Base-by-base conservation (phyloP, 2,113 vertebrate species). In the Oophaga pumilio region DNA sequence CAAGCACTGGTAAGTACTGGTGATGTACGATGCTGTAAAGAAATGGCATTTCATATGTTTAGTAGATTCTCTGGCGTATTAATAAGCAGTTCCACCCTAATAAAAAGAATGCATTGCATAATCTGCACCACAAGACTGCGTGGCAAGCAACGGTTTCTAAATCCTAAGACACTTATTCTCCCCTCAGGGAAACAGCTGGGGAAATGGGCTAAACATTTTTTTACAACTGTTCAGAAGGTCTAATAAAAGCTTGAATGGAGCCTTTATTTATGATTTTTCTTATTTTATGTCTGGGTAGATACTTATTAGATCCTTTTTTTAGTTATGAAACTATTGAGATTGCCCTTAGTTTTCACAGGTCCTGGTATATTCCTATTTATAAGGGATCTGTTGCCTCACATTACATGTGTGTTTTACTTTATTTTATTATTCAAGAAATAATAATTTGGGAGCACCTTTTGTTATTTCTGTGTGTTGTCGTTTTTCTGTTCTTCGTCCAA, bases 1-100 rank as follows among this genome's bases (percentile, higher is more conserved):
- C 95, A 90, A 91, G 94, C 91, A 91, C 95, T 28, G 95, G 95
- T 96, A 90, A 95, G 95, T 87, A 17, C 15, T 17, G 18, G 64
- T 1, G 13, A 13, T 50, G 13, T 24, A n/a, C 43, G 2, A 28
- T 43, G 79, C 28, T 68, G 33, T 43, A 33, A 33, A 14, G 57
- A 62, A 64, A 7, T 53, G 15, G 33, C 18, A 12, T 2, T 69
- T 18, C 9, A 69, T 43, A 9, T 66, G 62, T 52, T 24, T 50
- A 52, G 20, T 17, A 60, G 24, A 18, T 24, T 17, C 49, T 49
- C 4, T 57, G 14, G 6, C 43, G 14, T 73, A 49, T 49, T 43
- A 73, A 17, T 20, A 15, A 20, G 5, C 69, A 43, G 28, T 73
- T 73, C 69, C 69, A 43, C 17, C 28, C 28, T 17, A 73, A 43